Conservation (phyloP, 2,797 vertebrate species). For the Pseudotriccus pelzelni region DNA sequence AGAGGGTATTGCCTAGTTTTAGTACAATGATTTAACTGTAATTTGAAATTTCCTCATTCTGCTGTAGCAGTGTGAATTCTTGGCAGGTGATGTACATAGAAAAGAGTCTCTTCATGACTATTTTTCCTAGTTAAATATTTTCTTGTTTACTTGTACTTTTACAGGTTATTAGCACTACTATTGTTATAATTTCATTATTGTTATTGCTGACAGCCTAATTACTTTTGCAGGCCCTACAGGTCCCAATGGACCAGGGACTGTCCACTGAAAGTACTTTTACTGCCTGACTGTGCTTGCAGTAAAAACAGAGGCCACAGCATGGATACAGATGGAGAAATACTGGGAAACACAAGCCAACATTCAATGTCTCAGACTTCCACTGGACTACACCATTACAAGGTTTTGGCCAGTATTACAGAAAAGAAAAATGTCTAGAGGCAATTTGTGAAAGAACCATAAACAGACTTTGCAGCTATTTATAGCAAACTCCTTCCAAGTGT, state of each 20-base stretch:
- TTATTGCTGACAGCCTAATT: not conserved
- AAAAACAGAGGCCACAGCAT: not conserved
- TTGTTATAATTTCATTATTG: not conserved
- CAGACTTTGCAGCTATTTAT: not conserved
- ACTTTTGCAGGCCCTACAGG: not conserved
- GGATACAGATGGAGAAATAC: not conserved
- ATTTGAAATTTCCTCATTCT: not conserved
- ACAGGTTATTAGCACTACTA: not conserved
- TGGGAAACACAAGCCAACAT: not conserved
- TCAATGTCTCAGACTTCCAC: not conserved
- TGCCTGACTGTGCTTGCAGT: not conserved
- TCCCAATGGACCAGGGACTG: not conserved
- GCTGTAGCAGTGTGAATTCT: not conserved
- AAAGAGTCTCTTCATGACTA: not conserved
- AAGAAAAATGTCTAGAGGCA: not conserved
- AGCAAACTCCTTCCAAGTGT: not conserved
- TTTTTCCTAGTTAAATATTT: not conserved
- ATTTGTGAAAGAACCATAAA: not conserved
- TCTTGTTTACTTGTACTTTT: not conserved
- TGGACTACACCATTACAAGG: not conserved
- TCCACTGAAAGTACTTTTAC: not conserved
- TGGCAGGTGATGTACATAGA: not conserved
- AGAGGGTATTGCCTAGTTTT: not conserved
- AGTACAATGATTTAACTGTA: not conserved
- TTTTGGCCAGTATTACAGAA: not conserved